A percentile compares a stretch with the other conserved stretches of the same genome.
phyloP scores from a whole-genome alignment of 2,113 vertebrate species.

The Pao palembangensis region DNA sequence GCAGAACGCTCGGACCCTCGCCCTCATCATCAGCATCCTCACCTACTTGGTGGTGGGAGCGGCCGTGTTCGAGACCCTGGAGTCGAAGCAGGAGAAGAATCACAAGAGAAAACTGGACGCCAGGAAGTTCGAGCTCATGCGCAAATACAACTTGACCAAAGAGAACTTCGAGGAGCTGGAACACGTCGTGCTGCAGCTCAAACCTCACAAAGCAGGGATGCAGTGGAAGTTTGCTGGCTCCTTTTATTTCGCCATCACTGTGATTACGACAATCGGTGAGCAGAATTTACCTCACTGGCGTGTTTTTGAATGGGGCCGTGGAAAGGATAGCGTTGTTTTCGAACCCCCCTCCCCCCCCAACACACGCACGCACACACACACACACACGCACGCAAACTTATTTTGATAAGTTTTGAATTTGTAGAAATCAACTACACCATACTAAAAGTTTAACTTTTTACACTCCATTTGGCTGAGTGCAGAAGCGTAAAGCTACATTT shows the following conservation, averaged over 20 bases:
- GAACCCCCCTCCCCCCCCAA: too few species aligned
- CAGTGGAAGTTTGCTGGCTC: constrained; percentile 96
- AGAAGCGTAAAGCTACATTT: too few species aligned
- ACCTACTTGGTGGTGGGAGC: constrained; percentile 95
- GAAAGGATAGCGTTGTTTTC: too few species aligned
- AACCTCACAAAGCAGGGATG: constrained; percentile 92
- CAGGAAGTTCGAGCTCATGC: constrained; percentile 80
- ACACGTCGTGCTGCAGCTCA: constrained; percentile 85
- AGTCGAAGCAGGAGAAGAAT: constrained; percentile 86
- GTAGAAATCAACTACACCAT: too few species aligned
- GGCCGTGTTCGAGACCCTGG: constrained; percentile 92
- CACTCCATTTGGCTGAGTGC: too few species aligned
- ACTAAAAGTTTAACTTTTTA: too few species aligned
- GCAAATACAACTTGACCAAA: constrained; percentile 87
- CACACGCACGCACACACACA: too few species aligned
- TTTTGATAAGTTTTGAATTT: too few species aligned
- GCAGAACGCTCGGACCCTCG: constrained; percentile 92
- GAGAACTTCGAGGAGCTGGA: constrained; percentile 88
- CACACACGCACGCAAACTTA: too few species aligned
- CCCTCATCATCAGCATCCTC: constrained; percentile 93
- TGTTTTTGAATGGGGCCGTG: too few species aligned
- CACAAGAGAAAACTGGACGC: constrained; percentile 82
- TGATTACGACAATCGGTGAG: constrained; percentile 97
- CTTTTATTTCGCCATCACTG: constrained; percentile 98
- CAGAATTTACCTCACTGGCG: neutral